Evolutionary conservation across 2,797 vertebrate genomes (phyloP).

Genomic region (Girardinus metallicus): DNA sequence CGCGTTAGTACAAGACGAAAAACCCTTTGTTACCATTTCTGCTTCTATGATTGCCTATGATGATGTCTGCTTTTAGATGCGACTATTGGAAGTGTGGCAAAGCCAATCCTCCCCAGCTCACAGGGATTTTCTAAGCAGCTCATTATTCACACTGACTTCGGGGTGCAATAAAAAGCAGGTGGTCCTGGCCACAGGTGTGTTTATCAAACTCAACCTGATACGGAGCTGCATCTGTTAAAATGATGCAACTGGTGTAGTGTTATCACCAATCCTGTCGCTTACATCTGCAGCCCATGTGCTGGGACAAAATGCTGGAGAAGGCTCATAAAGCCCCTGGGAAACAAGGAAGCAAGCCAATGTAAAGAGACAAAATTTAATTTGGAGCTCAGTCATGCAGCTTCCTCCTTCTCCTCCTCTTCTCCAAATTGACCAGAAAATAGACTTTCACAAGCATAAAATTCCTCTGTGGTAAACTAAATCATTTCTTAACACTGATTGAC

Average conservation of each 20-base stretch:
- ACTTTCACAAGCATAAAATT: constrained; percentile 67
- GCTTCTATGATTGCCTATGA: not conserved
- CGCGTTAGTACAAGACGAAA: not conserved
- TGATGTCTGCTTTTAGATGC: not conserved
- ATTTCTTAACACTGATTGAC: constrained; percentile 58
- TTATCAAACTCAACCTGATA: constrained; percentile 48
- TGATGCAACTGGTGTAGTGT: constrained; percentile 12
- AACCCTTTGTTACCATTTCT: not conserved
- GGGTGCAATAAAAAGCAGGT: constrained; percentile 57
- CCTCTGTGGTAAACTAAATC: constrained; percentile 59
- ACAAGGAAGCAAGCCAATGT: constrained; percentile 55
- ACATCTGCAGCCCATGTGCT: constrained; percentile 67
- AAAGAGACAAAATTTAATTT: constrained; percentile 70
- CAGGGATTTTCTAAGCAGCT: not conserved
- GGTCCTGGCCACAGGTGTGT: constrained; percentile 71
- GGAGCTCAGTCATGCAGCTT: constrained; percentile 67
- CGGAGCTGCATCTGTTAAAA: constrained; percentile 52
- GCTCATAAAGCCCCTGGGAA: constrained; percentile 64
- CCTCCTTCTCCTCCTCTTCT: constrained; percentile 41
- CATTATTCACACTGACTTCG: constrained; percentile 33
- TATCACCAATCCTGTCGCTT: constrained; percentile 31
- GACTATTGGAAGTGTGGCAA: not conserved
- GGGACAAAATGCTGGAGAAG: constrained; percentile 51
- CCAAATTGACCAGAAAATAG: constrained; percentile 74
- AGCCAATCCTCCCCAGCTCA: not conserved